A percentile compares a stretch with the other conserved stretches of the same genome.
Evolutionary conservation across 1,140 invertebrate species (phyloP).

Genomic region (Tetramorium parvispinum): DNA sequence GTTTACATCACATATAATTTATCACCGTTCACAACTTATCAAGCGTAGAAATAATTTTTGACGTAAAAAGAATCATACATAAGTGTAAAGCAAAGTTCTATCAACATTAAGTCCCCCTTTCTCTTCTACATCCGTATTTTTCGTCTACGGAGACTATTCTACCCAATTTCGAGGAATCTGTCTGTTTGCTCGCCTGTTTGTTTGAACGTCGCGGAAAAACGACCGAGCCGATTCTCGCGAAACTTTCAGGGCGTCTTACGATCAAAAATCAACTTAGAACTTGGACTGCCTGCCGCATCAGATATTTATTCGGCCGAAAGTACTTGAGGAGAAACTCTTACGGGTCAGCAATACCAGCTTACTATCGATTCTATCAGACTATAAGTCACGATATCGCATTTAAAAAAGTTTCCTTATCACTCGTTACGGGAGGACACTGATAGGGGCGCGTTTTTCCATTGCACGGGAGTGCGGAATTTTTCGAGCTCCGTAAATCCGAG

Average conservation of each 20-base stretch:
- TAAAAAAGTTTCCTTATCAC: background rate
- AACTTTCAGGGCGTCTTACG: constrained; percentile 15
- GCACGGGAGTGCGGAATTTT: background rate
- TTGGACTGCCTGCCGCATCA: background rate
- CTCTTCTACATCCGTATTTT: background rate
- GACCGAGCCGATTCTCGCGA: constrained; percentile 17
- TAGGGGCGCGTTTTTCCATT: background rate
- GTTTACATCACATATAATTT: constrained; percentile 7
- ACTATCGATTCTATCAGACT: background rate
- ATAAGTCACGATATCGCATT: background rate
- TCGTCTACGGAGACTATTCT: background rate
- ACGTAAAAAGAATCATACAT: background rate
- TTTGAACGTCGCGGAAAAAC: constrained; percentile 17
- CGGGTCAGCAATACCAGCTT: background rate
- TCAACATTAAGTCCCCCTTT: background rate
- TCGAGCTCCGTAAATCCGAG: constrained; percentile 55
- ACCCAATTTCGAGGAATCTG: constrained; percentile 18
- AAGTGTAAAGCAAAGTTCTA: background rate
- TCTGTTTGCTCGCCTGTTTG: constrained; percentile 30
- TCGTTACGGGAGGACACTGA: background rate
- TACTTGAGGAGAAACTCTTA: background rate
- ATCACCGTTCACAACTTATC: constrained; percentile 20
- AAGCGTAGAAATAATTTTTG: constrained; percentile 24
- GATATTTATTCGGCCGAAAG: constrained; percentile 6
- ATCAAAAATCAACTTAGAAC: constrained; percentile 38